phyloP scores from a whole-genome alignment of 2,113 vertebrate species.

The Tretioscincus oriximinensis region DNA sequence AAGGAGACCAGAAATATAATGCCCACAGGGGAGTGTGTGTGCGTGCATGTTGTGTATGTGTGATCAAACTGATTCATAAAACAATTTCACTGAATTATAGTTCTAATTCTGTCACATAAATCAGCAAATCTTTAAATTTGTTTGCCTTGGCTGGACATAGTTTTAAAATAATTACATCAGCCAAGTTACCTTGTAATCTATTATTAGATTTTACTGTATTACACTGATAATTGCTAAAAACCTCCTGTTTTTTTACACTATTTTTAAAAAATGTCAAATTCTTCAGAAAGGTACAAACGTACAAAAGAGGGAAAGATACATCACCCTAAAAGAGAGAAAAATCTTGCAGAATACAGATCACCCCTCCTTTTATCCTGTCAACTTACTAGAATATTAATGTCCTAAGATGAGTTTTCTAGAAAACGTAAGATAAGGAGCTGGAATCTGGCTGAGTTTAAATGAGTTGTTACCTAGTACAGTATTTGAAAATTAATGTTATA shows the following conservation, averaged over 20 bases:
- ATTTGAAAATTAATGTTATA: constrained; percentile 5
- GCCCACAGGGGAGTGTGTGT: too few relatives aligned
- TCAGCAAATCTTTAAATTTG: neutral
- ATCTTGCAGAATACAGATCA: neutral
- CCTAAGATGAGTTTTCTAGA: constrained; percentile 55
- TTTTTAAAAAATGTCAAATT: constrained; percentile 31
- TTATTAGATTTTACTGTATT: neutral
- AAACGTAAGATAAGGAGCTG: constrained; percentile 62
- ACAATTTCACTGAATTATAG: too few relatives aligned
- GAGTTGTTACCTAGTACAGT: constrained; percentile 18
- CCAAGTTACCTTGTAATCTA: constrained; percentile 29
- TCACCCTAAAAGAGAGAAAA: neutral
- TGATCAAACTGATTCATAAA: too few relatives aligned
- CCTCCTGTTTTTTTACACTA: neutral
- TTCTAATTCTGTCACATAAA: neutral
- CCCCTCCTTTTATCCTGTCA: constrained; percentile 51
- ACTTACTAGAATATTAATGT: constrained; percentile 56
- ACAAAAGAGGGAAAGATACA: neutral
- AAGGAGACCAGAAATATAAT: too few relatives aligned
- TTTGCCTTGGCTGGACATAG: neutral
- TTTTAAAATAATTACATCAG: constrained; percentile 20
- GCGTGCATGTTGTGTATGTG: too few relatives aligned
- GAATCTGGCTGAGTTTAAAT: constrained; percentile 57
- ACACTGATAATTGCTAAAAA: neutral
- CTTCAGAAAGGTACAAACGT: neutral